Base-by-base conservation (phyloP, 2,113 vertebrate genomes). In the Naja naja region DNA sequence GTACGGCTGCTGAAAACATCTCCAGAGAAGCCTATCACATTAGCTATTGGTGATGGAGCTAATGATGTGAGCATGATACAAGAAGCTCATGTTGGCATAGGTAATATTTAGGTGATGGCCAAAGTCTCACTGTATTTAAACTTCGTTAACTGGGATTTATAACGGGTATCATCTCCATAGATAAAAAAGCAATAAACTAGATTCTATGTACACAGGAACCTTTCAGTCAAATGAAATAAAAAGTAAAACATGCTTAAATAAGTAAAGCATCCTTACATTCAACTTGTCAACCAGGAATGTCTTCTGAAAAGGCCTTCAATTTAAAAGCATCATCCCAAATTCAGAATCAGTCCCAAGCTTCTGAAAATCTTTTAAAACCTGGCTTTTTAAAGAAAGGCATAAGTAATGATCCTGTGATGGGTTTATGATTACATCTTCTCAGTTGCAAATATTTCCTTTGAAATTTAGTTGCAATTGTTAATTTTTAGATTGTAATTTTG, bases 41-140 rank as follows among this genome's bases (percentile, higher is more conserved):
- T 99, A 92, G 99, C 99, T 0, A 96, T 99, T 0, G 99, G 99
- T 1, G 99, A 99, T 87, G 99, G 99, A 95, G 99, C 99, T 97
- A 99, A 99, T 89, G 99, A 99, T 96, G 99, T 99, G 95, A 99
- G 99, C 97, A 99, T 99, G 99, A 99, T 99, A 96, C 99, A 99
- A 89, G 99, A 99, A 97, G 99, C 99, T 85, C 99, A 99, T 30
- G 98, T 99, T 87, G 99, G 99, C 96, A 99, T 99, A 97, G 99
- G 99, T 99, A 97, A 98, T 95, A 22, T 58, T 55, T 89, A 47
- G 27, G 30, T 90, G 58, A 49, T 60, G 27, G 9, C 18, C n/a
- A 52, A 11, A 39, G 20, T 92, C 39, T 54, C 52, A 27, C 34
- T 87, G 45, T 34, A 39, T 85, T 49, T 91, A 52, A 88, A 54